Base-by-base conservation (phyloP, 2,113 vertebrate genomes). In the Phrynocephalus versicolor region DNA sequence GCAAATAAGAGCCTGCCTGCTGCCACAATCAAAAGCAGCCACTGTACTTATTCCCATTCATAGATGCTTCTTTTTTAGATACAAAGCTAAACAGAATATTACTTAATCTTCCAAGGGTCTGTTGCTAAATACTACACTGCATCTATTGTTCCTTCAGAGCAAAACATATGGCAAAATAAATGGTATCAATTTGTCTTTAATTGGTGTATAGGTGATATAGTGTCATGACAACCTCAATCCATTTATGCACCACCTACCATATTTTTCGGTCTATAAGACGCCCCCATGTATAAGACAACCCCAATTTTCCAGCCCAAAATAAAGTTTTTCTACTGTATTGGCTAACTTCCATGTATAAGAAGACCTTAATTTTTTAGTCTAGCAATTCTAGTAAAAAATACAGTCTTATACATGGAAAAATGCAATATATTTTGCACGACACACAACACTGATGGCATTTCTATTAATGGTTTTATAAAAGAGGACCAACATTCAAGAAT, bases 61-160 rank as follows among this genome's bases (percentile, higher is more conserved):
- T 18, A 70, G 27, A 5, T 33, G 41, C 83, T 83, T 72, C 10
- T 79, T 60, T 79, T 79, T 8, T 2, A 37, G 77, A 55, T 41
- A 77, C n/a, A 30, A 30, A 85, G 57, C 0, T 60, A 19, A 45
- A 0, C 60, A 62, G 60, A 23, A 19, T 21, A 19, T 19, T 21
- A 23, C 6, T 62, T 62, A 62, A 62, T 6, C 45, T 51, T 51
- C 45, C 45, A 51, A 89, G 87, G 58, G 77, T 0, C 39, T 35
- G 57, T 71, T 86, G 81, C 79, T 15, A 87, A 81, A 39, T 37
- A 57, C 87, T 72, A 41, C 23, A 73, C 37, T 30, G 25, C 16
- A 27, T 55, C 30, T 9, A n/a, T 58, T 33, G 45, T 9, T 78
- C 82, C 39, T 76, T 12, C 55, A 71, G 80, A 82, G 37, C 27